Base-by-base conservation (phyloP, 2,797 vertebrate species). In the Aratinga solstitialis region DNA sequence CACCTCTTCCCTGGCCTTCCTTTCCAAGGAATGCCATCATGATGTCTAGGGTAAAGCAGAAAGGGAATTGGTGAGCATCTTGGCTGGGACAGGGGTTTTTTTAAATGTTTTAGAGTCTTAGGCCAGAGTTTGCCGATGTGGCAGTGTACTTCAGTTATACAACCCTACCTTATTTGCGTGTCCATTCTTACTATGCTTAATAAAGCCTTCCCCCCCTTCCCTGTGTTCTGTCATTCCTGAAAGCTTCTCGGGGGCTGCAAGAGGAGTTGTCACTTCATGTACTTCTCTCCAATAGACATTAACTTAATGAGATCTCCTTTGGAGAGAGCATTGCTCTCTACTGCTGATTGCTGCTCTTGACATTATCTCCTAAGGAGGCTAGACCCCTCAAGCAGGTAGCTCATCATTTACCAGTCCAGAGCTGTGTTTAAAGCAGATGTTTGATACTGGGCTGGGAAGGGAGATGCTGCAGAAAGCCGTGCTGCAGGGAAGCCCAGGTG, bases 161-260 rank as follows among this genome's bases (percentile, higher is more conserved):
- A 84, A 22, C 45, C 43, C 54, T 45, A 23, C 59, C 13, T 87
- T 84, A 45, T 77, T 81, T 87, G 56, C 53, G 11, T 80, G 83
- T 91, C 50, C 2, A 0, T 82, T 94, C 71, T 75, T 85, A 27
- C 69, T 86, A n/a, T 62, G 23, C 34, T 80, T 75, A 97, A 97
- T 97, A 97, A 97, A 97, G 32, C 45, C 58, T 84, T 87, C 42
- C 54, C 74, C 62, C 17, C 18, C 56, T 59, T 59, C n/a, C 15
- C 51, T 1, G 2, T 42, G 32, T 68, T 74, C 42, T 86, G 45
- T 80, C 20, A 32, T 86, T 69, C 51, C 69, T 80, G 76, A 69
- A 83, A 91, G 38, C 81, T 89, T 5, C 3, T 74, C 27, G 0
- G 1, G 12, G 72, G 50, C 91, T 88, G 65, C 72, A 45, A 81